Conservation (phyloP, 2,888 invertebrate genomes). For the Thymelicus acteon region DNA sequence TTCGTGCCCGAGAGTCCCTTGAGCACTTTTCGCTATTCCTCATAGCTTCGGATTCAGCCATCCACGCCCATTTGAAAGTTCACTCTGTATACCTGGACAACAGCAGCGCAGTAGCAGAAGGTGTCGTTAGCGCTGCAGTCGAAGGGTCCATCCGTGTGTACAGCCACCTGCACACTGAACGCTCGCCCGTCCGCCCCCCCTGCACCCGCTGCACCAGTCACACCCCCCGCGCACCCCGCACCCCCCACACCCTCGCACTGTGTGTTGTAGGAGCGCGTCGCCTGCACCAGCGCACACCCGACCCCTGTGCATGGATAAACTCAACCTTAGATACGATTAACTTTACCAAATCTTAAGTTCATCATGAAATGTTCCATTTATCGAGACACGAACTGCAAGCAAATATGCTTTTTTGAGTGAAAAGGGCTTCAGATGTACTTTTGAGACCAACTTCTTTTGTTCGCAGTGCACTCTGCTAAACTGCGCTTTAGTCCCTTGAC, state of each 20-base stretch:
- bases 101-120: conserved; percentile 73
- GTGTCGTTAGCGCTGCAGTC: conserved; percentile 60
- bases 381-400: too few relatives aligned
- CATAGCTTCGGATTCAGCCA: too few relatives aligned
- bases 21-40: too few relatives aligned
- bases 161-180: conserved; percentile 62
- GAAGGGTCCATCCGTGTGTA: conserved; percentile 71
- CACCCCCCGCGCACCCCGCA: neutral
- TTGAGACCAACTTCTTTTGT: too few relatives aligned
- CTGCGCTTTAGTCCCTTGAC: too few relatives aligned
- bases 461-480: too few relatives aligned
- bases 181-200: conserved; percentile 32
- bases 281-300: conserved; percentile 72
- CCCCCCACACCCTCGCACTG: conserved; percentile 29
- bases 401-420: too few relatives aligned
- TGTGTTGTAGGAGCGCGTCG: conserved; percentile 68
- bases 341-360: too few relatives aligned
- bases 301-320: conserved; percentile 51
- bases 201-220: conserved; percentile 34
- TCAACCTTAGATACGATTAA: too few relatives aligned
- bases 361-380: too few relatives aligned
- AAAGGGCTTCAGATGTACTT: too few relatives aligned
- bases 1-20: too few relatives aligned
- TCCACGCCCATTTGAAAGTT: neutral
- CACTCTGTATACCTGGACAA: conserved; percentile 60